phyloP scores from a whole-genome alignment of 2,797 vertebrate genomes.

The Liasis olivaceus region DNA sequence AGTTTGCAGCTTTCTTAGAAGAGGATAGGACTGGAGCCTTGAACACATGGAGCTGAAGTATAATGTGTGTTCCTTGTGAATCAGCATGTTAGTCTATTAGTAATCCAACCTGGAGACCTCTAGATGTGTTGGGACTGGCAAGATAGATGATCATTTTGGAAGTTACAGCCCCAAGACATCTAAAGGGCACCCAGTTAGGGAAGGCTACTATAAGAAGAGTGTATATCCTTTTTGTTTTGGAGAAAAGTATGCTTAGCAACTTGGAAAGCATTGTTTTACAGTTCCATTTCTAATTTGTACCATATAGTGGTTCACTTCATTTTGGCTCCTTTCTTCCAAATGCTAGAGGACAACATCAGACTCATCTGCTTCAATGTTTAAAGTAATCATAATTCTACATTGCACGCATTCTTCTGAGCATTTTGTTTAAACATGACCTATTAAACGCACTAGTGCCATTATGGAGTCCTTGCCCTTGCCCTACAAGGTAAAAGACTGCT shows the following conservation, averaged over 20 bases:
- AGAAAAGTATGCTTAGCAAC: background rate
- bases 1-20: background rate
- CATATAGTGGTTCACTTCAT: background rate
- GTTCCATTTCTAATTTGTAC: background rate
- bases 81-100: background rate
- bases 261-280: background rate
- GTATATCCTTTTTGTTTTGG: background rate
- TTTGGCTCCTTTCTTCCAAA: background rate
- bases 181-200: background rate
- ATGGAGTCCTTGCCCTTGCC: background rate
- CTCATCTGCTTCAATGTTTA: background rate
- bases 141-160: background rate
- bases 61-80: background rate
- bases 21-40: background rate
- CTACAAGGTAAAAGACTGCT: background rate
- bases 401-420: background rate
- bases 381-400: background rate
- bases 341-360: background rate
- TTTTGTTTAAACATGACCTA: background rate
- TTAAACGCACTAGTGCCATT: background rate
- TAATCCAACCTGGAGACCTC: background rate
- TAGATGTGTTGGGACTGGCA: background rate
- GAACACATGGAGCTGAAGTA: background rate
- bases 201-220: background rate
- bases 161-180: background rate